Evolutionary conservation across 2,888 invertebrate species (phyloP).

Genomic region (Chirona hameri): DNA sequence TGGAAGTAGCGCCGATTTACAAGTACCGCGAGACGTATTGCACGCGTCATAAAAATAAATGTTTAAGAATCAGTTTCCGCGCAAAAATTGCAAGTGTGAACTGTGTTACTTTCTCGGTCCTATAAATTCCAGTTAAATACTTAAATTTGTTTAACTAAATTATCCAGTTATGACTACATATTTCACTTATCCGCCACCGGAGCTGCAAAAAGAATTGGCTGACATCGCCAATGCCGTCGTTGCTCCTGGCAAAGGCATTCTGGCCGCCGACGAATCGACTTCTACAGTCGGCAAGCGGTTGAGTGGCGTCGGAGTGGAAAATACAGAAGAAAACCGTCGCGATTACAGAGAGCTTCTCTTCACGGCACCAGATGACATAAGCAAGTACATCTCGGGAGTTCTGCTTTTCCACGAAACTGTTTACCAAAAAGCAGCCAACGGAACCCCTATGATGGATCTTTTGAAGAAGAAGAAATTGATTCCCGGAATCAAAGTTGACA

Average conservation of each 20-base stretch:
- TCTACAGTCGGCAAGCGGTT: slow-evolving; percentile 86
- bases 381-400: slow-evolving; percentile 88
- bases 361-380: slow-evolving; percentile 66
- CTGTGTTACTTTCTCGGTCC: neutral
- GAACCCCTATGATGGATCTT: slow-evolving; percentile 76
- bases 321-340: slow-evolving; percentile 86
- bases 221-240: slow-evolving; percentile 85
- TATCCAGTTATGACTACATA: slow-evolving; percentile 63
- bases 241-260: slow-evolving; percentile 90
- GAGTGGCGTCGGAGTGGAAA: slow-evolving; percentile 82
- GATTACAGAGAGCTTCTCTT: slow-evolving; percentile 69
- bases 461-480: slow-evolving; percentile 85
- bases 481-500: slow-evolving; percentile 95
- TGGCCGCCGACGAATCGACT: slow-evolving; percentile 97
- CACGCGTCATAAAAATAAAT: neutral
- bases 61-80: neutral
- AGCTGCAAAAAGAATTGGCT: slow-evolving; percentile 80
- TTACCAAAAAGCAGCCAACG: slow-evolving; percentile 91
- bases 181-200: slow-evolving; percentile 75
- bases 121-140: neutral
- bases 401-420: slow-evolving; percentile 98
- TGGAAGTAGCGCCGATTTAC: no score
- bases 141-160: neutral
- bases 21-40: no score
- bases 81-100: neutral